Base-by-base conservation (phyloP, 1,140 invertebrate genomes). In the Eurytemora carolleeae region DNA sequence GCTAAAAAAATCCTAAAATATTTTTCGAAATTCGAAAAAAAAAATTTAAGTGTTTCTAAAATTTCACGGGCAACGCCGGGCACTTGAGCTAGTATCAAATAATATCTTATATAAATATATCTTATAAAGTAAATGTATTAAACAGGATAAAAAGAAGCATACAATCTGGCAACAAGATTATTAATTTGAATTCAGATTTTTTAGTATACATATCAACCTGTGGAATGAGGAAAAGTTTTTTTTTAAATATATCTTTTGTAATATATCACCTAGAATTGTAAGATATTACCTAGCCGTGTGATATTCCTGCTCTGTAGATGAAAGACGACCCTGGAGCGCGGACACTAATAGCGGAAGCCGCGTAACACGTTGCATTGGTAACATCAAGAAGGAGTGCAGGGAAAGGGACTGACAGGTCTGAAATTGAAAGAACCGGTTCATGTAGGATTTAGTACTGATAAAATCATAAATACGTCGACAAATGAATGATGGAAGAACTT, bases 281-380 rank as follows among this genome's bases (percentile, higher is more conserved):
- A 12, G 31, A 12, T n/a, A 44, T n/a, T 44, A 44, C n/a, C n/a
- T 44, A 44, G 7, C 31, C n/a, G 31, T 7, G 7, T 7, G 31
- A 7, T n/a, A 44, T 12, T 44, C n/a, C 7, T 44, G 7, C 31
- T 7, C 31, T 44, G 26, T 72, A 71, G 23, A 65, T 69, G 2
- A 70, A 66, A 21, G 73, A 68, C 87, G 80, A 66, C 86, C 83
- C 63, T 90, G 79, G 65, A 95, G 83, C 0, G 90, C 89, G 71
- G 92, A 89, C 25, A 93, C 76, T 52, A 97, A 77, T 55, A 96
- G 77, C n/a, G 92, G 91, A 69, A 94, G 77, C 54, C 92, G 80
- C 0, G 91, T 96, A 56, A 95, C 84, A 63, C 92, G 77, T 74
- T 97, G 92, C 89, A 96, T 94, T 18, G 92, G 92, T 66, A 96